Base-by-base conservation (phyloP, 2,888 invertebrate species). In the Phortica magna region DNA sequence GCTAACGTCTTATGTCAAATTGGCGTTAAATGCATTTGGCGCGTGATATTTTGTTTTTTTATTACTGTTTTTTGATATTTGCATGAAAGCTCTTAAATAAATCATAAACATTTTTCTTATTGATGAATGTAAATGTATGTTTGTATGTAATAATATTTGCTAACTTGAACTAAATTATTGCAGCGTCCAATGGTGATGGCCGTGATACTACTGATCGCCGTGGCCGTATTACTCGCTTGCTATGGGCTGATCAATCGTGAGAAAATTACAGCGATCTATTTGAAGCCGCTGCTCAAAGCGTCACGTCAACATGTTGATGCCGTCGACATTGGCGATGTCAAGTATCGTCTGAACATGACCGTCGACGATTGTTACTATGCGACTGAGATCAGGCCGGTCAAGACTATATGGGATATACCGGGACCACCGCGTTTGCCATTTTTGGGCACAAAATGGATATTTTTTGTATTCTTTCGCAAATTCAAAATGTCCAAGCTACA, bases 391-490 rank as follows among this genome's bases (percentile, higher is more conserved):
- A 81, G 82, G 22, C 78, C 79, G 39, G 65, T 76, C 1, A 76
- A 80, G 39, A 80, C 81, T n/a, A 83, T 92, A 42, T 91, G 91
- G 90, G 87, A 91, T 71, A 94, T 97, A 61, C 97, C 97, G 0
- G 97, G 97, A 0, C 97, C 97, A 0, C 92, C 93, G 9, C 90
- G 94, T 0, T 85, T 97, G 61, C 97, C 97, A 0, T 91, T 96
- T 55, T 87, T 97, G 42, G 97, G 97, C 6, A 96, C 97, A 5
- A 93, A 95, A 75, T 97, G 97, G 97, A 94, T 96, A 73, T 96
- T 95, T 90, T 94, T 95, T 83, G 73, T 90, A 3, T 93, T 93
- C 83, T 89, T 89, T 81, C 83, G 85, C 0, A 93, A 94, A 77
- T 96, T 96, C 86, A 93, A 93, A 84, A 93, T 96, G 92, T 94